phyloP scores from a whole-genome alignment of 35 echinoderm and acorn worm genomes.

The Amphiura filiformis region DNA sequence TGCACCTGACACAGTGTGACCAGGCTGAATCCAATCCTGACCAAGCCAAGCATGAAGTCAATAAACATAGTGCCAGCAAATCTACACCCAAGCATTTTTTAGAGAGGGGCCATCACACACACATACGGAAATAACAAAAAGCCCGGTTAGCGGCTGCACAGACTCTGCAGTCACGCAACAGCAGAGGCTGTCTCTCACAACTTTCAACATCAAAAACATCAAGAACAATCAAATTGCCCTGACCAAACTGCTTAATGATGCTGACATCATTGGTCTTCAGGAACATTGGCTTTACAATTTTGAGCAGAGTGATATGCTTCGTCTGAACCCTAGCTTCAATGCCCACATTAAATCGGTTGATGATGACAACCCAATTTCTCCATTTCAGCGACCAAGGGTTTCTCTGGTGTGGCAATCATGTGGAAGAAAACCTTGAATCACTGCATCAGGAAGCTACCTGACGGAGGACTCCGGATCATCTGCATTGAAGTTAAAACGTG shows the following conservation, averaged over 20 bases:
- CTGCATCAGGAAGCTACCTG: too few species aligned
- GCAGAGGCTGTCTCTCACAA: background rate
- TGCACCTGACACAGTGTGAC: too few species aligned
- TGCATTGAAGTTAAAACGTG: too few species aligned
- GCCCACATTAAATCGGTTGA: background rate
- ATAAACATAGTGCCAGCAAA: too few species aligned
- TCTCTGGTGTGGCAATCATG: background rate
- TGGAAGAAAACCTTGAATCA: background rate
- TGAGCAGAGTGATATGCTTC: background rate
- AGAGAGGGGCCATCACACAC: background rate
- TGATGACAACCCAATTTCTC: background rate
- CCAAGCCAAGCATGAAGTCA: too few species aligned
- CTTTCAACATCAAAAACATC: background rate
- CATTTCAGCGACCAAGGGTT: background rate
- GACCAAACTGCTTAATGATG: background rate
- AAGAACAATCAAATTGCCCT: background rate
- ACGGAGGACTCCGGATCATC: too few species aligned
- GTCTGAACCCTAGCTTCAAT: background rate
- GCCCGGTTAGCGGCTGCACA: background rate
- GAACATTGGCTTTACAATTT: background rate
- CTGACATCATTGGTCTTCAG: background rate
- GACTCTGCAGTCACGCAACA: background rate
- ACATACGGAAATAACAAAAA: background rate
- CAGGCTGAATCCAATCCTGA: too few species aligned
- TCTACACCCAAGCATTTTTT: background rate